These are phyloP conservation scores for Podargus strigoides DNA, from an alignment of 2,797 vertebrate genomes.

Conservation along the genomic window DNA sequence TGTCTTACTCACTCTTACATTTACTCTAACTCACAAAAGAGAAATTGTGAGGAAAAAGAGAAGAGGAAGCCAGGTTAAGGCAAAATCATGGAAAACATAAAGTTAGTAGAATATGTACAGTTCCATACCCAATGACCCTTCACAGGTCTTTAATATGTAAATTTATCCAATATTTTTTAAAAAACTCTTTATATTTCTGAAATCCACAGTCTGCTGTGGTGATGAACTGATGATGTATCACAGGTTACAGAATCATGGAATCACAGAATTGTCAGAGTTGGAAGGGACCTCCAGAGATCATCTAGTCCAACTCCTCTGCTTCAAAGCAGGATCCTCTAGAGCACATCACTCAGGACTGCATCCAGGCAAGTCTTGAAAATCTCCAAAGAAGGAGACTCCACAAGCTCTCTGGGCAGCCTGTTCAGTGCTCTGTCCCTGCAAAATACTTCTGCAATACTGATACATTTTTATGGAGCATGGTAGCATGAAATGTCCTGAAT, in stretches of 20 bases:
- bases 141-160: not conserved
- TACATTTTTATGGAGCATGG: not conserved
- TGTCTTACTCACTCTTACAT: too few relatives aligned
- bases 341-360: too few relatives aligned
- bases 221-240: not conserved
- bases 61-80: not conserved
- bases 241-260: too few relatives aligned
- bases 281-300: too few relatives aligned
- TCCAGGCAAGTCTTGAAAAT: too few relatives aligned
- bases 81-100: not conserved
- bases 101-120: not conserved
- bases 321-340: too few relatives aligned
- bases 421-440: too few relatives aligned
- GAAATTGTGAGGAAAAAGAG: not conserved
- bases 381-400: too few relatives aligned
- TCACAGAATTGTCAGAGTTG: too few relatives aligned
- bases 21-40: not conserved
- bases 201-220: not conserved
- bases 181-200: not conserved
- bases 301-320: too few relatives aligned
- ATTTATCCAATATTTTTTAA: not conserved
- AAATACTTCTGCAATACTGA: not conserved
- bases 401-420: too few relatives aligned
- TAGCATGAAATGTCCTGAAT: not conserved
- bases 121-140: not conserved